Evolutionary conservation across 2,113 vertebrate genomes (phyloP).

Genomic region (Colinus virginianus): DNA sequence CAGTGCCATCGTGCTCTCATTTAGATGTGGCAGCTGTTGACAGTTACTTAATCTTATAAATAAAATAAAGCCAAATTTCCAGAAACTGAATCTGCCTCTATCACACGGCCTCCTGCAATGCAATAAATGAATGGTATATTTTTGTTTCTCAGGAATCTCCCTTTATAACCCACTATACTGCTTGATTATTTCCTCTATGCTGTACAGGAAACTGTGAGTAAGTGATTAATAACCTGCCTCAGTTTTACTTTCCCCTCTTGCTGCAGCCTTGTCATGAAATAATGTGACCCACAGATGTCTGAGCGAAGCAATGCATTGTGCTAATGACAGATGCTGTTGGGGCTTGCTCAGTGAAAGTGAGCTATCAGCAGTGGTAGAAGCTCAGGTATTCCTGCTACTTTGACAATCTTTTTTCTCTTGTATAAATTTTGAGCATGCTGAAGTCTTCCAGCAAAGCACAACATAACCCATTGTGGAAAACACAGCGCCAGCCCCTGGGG

Average conservation of each 20-base stretch:
- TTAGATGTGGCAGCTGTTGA: slow-evolving; percentile 65
- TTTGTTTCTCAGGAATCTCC: slow-evolving; percentile 64
- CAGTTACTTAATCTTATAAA: slow-evolving; percentile 66
- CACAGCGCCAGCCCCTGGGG: not conserved
- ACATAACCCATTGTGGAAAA: not conserved
- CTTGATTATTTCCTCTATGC: slow-evolving; percentile 67
- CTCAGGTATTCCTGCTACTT: slow-evolving; percentile 66
- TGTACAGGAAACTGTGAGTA: slow-evolving; percentile 70
- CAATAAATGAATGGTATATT: slow-evolving; percentile 60
- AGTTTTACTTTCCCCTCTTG: slow-evolving; percentile 75
- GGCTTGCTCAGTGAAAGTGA: slow-evolving; percentile 63
- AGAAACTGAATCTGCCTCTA: slow-evolving; percentile 1
- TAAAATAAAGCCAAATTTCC: slow-evolving; percentile 61
- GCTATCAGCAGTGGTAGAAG: slow-evolving; percentile 51
- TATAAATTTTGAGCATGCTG: slow-evolving; percentile 40
- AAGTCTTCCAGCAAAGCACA: slow-evolving; percentile 9
- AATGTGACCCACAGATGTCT: slow-evolving; percentile 79
- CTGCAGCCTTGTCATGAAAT: slow-evolving; percentile 69
- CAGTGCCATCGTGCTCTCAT: slow-evolving; percentile 56
- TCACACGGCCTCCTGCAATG: slow-evolving; percentile 28
- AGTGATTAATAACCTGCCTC: slow-evolving; percentile 80
- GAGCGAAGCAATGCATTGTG: slow-evolving; percentile 69
- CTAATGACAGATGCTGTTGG: slow-evolving; percentile 69
- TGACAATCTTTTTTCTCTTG: slow-evolving; percentile 54
- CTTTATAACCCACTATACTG: slow-evolving; percentile 59